Percentiles rank a stretch among this genome's conserved stretches.
phyloP scores from a whole-genome alignment of 2,888 invertebrate species.

The Agriotes lineatus region DNA sequence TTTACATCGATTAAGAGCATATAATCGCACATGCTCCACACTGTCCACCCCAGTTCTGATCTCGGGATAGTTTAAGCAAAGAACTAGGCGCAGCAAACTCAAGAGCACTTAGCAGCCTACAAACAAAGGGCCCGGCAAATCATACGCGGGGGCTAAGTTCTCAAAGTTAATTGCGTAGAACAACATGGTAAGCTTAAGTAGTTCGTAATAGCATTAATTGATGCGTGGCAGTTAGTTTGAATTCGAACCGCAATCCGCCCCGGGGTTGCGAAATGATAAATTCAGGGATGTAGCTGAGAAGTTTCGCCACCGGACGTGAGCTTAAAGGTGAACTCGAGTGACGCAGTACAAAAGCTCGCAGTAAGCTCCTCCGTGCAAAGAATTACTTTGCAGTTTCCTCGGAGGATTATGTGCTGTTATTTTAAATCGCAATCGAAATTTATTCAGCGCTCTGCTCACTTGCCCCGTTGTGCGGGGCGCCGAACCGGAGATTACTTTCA shows the following conservation, averaged over 20 bases:
- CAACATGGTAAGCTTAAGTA: constrained; percentile 41
- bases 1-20: too few species aligned
- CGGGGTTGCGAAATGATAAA: constrained; percentile 43
- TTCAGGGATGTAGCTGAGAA: constrained; percentile 44
- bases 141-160: constrained; percentile 26
- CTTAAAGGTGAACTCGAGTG: constrained; percentile 48
- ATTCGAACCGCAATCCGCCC: constrained; percentile 46
- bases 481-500: constrained; percentile 17
- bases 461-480: constrained; percentile 1
- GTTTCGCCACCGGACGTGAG: constrained; percentile 49
- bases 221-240: constrained; percentile 47
- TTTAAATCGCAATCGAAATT: constrained; percentile 51
- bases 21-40: too few species aligned
- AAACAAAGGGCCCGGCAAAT: constrained; percentile 4
- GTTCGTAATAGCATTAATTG: constrained; percentile 48
- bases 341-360: constrained; percentile 49
- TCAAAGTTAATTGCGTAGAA: constrained; percentile 36
- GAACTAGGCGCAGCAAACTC: neutral
- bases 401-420: constrained; percentile 49
- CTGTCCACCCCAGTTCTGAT: too few species aligned
- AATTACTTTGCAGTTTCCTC: constrained; percentile 50
- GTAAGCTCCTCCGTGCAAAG: constrained; percentile 50
- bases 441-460: constrained; percentile 33
- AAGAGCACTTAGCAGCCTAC: constrained; percentile 4
- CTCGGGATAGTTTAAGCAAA: neutral